Base-by-base conservation (phyloP, 2,797 vertebrate species). In the Hoplostethus atlanticus region DNA sequence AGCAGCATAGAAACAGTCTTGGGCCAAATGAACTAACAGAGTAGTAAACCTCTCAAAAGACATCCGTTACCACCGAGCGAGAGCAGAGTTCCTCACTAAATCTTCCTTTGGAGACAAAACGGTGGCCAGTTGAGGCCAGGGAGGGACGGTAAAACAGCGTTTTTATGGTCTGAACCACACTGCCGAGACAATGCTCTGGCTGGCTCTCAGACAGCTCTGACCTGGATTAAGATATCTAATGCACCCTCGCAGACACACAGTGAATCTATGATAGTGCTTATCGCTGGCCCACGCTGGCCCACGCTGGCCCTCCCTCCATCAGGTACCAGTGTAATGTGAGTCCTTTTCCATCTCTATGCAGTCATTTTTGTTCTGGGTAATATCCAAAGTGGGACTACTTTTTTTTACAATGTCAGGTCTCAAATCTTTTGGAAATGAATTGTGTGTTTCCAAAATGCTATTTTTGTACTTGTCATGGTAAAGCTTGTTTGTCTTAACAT, bases 31-130 rank as follows among this genome's bases (percentile, higher is more conserved):
- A 91, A 84, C 85, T 87, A 91, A 93, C 89, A 71, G 77, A 77
- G 87, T 62, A 85, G 81, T 93, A 93, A 93, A 92, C 77, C 88
- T 85, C 62, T 84, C 85, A 87, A 77, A 80, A 88, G 83, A 89
- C 87, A 85, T 91, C 71, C 50, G 71, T 91, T 92, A 89, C 77
- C 75, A 64, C 69, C 16, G 76, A 70, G 68, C 62, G 44, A 73
- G 81, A 84, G 69, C 57, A 63, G 34, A 70, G 78, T 55, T 82
- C 78, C 55, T 71, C 80, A 79, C 64, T 91, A 88, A 91, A 89
- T 89, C 76, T 86, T 68, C 48, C 74, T 59, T 55, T 56, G 55
- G 70, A 84, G 83, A 89, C 81, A 80, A 86, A 89, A 78, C 28
- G 10, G 57, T 54, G 77, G 61, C 74, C 61, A 54, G 50, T 48